Conservation (phyloP, 2,113 vertebrate species). For the Mirounga angustirostris region DNA sequence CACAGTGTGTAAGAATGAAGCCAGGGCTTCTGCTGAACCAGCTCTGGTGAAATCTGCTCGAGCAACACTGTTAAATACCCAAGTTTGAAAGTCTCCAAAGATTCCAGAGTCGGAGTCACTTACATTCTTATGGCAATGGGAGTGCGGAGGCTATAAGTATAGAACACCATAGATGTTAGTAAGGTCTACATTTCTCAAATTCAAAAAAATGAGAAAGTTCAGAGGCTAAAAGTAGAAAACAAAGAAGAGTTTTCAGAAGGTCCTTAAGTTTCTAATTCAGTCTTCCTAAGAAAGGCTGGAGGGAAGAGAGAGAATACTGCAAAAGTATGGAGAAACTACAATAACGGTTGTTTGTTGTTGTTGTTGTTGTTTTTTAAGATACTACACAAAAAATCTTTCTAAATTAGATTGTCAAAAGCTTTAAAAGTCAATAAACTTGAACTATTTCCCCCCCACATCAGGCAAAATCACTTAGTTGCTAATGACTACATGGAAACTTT, state of each 20-base stretch:
- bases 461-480: neutral
- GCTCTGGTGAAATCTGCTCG: neutral
- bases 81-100: neutral
- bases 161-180: neutral
- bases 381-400: neutral
- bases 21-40: neutral
- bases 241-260: neutral
- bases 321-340: neutral
- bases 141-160: neutral
- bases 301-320: neutral
- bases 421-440: conserved; percentile 28
- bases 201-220: conserved; percentile 34
- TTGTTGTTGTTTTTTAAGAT: neutral
- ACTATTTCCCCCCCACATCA: neutral
- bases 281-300: neutral
- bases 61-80: neutral
- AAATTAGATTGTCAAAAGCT: neutral
- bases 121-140: neutral
- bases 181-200: neutral
- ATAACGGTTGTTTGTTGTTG: neutral
- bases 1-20: neutral
- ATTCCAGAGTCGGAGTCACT: neutral
- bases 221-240: neutral
- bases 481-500: neutral
- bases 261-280: neutral